Evolutionary conservation across 2,888 invertebrate genomes (phyloP).

Genomic region (Tolmerus cingulatus): DNA sequence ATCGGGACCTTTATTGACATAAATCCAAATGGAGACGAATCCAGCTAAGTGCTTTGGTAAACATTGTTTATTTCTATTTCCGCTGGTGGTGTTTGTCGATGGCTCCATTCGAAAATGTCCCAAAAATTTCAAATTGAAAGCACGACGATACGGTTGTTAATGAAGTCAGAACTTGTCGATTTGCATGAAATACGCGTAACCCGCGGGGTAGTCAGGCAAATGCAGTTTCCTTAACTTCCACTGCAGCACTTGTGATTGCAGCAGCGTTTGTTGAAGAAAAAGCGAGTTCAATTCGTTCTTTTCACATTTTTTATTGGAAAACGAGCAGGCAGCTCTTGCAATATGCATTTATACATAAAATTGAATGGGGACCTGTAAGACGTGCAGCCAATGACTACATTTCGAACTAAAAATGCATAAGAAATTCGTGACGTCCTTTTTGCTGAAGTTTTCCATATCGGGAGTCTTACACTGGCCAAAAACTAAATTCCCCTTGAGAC

Average conservation of each 20-base stretch:
- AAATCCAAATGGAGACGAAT: not conserved
- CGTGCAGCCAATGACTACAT: not conserved
- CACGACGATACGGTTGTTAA: not conserved
- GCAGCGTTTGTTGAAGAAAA: not conserved
- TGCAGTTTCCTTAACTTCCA: not conserved
- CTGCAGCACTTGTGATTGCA: not conserved
- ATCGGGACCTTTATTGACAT: conserved; percentile 3
- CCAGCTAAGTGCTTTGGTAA: not conserved
- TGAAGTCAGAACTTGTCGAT: not conserved
- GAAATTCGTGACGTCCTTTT: not conserved
- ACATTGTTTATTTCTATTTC: not conserved
- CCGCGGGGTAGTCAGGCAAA: not conserved
- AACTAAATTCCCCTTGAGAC: not conserved
- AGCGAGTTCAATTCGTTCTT: not conserved
- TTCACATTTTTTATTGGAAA: not conserved
- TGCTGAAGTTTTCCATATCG: not conserved
- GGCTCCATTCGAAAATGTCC: not conserved
- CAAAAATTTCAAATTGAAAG: not conserved
- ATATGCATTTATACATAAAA: not conserved
- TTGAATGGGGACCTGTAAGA: not conserved
- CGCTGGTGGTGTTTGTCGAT: not conserved
- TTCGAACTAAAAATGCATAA: not conserved
- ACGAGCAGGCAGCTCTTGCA: not conserved
- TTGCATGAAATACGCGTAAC: not conserved
- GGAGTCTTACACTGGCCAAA: not conserved